These are phyloP conservation scores for Xenotilapia leptura DNA, from an alignment of 2,113 vertebrate species.

Conservation along the genomic window DNA sequence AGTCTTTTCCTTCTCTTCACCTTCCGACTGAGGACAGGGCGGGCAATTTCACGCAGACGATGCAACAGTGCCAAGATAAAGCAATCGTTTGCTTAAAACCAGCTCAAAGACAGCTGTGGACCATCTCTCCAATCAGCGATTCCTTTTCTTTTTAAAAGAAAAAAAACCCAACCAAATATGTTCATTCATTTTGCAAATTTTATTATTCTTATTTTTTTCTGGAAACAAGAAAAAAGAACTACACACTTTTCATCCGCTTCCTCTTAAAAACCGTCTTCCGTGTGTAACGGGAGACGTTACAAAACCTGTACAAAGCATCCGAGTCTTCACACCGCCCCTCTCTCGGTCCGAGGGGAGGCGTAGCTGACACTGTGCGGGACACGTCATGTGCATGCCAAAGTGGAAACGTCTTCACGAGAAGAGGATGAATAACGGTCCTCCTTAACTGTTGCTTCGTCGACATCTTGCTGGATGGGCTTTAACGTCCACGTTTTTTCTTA, in stretches of 20 bases:
- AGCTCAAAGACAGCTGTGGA: constrained; percentile 21
- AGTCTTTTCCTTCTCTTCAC: constrained; percentile 1
- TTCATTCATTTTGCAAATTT: background rate
- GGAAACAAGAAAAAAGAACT: background rate
- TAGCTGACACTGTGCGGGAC: constrained; percentile 61
- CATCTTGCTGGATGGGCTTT: constrained; percentile 49
- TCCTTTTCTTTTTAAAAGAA: background rate
- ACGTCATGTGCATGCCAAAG: constrained; percentile 73
- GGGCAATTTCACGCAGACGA: background rate
- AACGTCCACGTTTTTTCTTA: constrained; percentile 55
- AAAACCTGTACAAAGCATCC: constrained; percentile 61
- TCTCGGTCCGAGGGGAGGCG: background rate
- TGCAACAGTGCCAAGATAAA: constrained; percentile 56
- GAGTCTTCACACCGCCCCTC: constrained; percentile 47
- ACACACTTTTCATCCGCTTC: constrained; percentile 50
- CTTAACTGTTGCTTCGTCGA: constrained; percentile 57
- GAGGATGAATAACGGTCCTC: constrained; percentile 28
- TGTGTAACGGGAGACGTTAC: constrained; percentile 58
- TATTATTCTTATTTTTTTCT: background rate
- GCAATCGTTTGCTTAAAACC: constrained; percentile 16
- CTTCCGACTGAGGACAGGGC: background rate
- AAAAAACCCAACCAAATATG: constrained; percentile 10
- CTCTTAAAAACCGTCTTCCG: constrained; percentile 72
- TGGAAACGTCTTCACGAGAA: constrained; percentile 60
- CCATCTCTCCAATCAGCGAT: background rate